Percentiles rank a stretch among this genome's conserved stretches.
Conservation (phyloP, 2,797 vertebrate genomes). For the Smutsia gigantea region DNA sequence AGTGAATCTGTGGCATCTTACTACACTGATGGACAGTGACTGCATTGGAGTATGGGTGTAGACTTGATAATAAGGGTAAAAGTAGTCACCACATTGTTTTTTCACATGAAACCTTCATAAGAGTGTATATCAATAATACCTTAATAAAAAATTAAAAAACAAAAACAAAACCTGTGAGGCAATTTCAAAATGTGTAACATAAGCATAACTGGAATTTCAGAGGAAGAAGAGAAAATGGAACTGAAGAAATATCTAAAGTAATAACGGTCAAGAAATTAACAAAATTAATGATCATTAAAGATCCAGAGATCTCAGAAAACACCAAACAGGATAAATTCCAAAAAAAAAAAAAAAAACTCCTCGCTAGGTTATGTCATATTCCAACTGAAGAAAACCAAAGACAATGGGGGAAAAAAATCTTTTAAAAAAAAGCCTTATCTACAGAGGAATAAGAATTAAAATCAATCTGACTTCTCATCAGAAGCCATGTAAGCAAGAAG, state of each 20-base stretch:
- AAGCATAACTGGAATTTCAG: not conserved
- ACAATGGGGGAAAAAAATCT: not conserved
- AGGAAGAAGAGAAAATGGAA: not conserved
- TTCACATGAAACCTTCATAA: too few species aligned
- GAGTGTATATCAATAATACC: too few species aligned
- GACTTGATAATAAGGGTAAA: too few species aligned
- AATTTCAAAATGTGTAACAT: not conserved
- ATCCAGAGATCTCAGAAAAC: not conserved
- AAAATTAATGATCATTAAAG: not conserved
- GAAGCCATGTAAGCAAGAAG: not conserved
- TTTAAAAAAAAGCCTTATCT: not conserved
- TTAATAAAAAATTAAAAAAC: not conserved
- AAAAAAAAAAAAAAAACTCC: not conserved
- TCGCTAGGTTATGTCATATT: not conserved
- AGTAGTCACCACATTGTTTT: too few species aligned
- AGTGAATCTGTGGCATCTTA: too few species aligned
- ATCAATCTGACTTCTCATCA: not conserved
- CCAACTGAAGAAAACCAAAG: slow-evolving; percentile 8
- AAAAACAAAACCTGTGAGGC: not conserved
- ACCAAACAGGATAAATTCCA: not conserved
- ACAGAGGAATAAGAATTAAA: not conserved
- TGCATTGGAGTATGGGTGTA: too few species aligned
- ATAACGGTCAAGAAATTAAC: not conserved
- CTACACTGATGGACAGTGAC: too few species aligned
- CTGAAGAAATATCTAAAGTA: not conserved